Evolutionary conservation across 2,113 vertebrate species (phyloP).

Genomic region (Rhegmatorhina hoffmannsi): DNA sequence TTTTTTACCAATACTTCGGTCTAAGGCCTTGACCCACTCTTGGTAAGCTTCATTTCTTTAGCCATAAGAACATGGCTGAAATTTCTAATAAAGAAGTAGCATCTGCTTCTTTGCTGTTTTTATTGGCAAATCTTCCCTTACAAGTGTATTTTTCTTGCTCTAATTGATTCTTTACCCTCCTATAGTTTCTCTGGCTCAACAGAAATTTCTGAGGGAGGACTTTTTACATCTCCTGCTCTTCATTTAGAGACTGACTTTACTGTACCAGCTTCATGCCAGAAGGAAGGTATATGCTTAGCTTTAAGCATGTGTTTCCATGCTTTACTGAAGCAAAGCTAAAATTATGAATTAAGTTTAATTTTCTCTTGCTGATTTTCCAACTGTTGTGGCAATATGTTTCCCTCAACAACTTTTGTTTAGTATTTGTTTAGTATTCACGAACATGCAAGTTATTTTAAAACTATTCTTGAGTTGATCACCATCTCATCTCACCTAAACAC

Average conservation of each 20-base stretch:
- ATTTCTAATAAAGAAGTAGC: not conserved
- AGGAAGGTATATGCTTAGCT: not conserved
- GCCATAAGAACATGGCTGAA: not conserved
- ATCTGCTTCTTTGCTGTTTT: not conserved
- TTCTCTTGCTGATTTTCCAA: not conserved
- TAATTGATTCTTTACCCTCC: not conserved
- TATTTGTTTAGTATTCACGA: not conserved
- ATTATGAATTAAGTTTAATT: not conserved
- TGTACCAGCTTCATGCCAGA: not conserved
- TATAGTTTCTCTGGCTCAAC: not conserved
- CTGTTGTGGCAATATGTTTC: not conserved
- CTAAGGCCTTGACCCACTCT: not conserved
- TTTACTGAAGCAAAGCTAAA: not conserved
- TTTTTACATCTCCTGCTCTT: not conserved
- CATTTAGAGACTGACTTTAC: not conserved
- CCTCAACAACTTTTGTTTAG: not conserved
- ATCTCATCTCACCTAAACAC: not conserved
- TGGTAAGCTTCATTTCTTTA: not conserved
- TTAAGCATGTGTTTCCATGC: not conserved
- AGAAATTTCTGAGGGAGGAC: not conserved
- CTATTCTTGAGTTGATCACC: not conserved
- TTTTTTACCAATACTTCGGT: fast-evolving
- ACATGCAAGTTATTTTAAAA: not conserved
- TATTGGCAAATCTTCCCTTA: not conserved
- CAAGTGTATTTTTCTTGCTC: not conserved